Base-by-base conservation (phyloP, 2,888 invertebrate genomes). In the Tiliacea citrago region DNA sequence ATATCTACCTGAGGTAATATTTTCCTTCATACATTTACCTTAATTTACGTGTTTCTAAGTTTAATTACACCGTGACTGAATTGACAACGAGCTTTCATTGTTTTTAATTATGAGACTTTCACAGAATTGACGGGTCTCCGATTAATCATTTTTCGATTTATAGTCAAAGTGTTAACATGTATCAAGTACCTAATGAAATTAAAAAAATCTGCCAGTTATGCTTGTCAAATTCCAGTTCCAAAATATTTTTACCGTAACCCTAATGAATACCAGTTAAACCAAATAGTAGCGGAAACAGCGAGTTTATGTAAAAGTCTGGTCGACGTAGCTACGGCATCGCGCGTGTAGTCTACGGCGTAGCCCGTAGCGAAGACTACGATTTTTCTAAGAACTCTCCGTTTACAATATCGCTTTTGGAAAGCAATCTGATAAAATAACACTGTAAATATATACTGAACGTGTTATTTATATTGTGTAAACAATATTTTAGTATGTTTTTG, bases 251-350 rank as follows among this genome's bases (percentile, higher is more conserved):
- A 60, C 18, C 8, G 9, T 21, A 24, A 18, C 13, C 6, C 47
- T 35, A 57, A 68, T 47, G 24, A 68, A 61, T 57, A 53, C 7
- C 35, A 61, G 24, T 53, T 35, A 53, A 68, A 8, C 18, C 10
- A 55, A 62, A 82, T 65, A 51, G 18, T 5, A 63, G 42, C 62
- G 21, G 45, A 39, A 53, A 53, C 68, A 63, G 79, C 75, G 55
- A 66, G 18, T 42, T 39, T 13, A 29, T n/a, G 16, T 53, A 39
- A 12, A 21, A 69, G 47, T 75, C 75, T 29, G 12, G 24, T 62
- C 66, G 29, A 77, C 73, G 77, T 75, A 81, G 79, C 79, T 83
- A 79, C 83, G 75, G 42, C 79, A n/a, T n/a, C n/a, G n/a, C n/a
- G n/a, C n/a, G n/a, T n/a, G n/a, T n/a, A 81, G 76, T 29, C 24